Conservation (phyloP, 1,140 invertebrate genomes). For the Paraescarpia echinospica region DNA sequence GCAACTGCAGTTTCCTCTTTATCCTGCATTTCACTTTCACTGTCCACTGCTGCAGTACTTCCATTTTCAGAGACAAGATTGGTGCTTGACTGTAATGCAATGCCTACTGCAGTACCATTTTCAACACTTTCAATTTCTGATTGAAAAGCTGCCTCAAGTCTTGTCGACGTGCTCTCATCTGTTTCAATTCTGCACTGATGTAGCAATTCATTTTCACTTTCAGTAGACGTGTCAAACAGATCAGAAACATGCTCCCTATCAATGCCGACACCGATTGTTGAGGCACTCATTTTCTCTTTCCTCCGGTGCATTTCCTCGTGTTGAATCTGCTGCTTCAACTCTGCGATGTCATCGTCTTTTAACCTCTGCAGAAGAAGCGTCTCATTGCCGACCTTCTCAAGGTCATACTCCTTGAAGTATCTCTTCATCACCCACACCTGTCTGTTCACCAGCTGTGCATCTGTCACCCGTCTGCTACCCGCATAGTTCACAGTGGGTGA, state of each 20-base stretch:
- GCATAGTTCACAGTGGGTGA: neutral
- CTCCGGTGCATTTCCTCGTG: neutral
- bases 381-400: constrained; percentile 17
- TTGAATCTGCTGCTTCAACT: constrained; percentile 23
- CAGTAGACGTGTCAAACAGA: neutral
- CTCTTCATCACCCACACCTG: constrained; percentile 17
- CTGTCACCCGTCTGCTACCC: neutral
- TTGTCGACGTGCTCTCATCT: too few relatives aligned
- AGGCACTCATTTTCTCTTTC: constrained; percentile 2
- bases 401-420: constrained; percentile 26
- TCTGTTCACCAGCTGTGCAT: neutral
- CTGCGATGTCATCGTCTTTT: constrained; percentile 8
- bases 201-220: neutral
- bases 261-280: neutral
- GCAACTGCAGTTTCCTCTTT: neutral
- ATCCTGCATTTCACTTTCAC: too few relatives aligned
- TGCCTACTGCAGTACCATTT: too few relatives aligned
- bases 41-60: too few relatives aligned
- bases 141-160: too few relatives aligned
- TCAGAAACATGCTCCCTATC: neutral
- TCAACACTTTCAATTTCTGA: too few relatives aligned
- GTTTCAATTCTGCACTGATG: too few relatives aligned
- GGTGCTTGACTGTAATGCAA: too few relatives aligned
- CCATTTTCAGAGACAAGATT: too few relatives aligned
- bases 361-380: neutral